Evolutionary conservation across 1,140 invertebrate species (phyloP), one percentile per base, ranked within the genome.

Genomic region (Pollicipes pollicipes): DNA sequence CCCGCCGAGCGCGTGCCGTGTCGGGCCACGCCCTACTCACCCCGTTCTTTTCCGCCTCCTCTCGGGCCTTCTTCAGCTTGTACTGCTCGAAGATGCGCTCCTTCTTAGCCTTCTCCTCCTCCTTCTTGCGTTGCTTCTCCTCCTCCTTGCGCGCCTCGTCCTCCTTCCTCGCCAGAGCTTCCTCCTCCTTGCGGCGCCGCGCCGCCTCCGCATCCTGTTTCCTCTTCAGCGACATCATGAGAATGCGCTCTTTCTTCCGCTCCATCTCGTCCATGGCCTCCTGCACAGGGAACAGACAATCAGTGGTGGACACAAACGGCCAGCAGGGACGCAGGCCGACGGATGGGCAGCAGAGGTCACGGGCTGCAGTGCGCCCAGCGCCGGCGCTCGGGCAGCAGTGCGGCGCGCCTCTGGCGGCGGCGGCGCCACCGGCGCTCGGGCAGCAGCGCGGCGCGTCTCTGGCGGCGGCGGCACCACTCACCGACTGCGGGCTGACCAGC

Each of bases 61-160:
- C 91, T 70, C 91, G 87, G 66, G 90, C 89, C 81, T 98, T 98
- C 77, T 96, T 93, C 75, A 96, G 84, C 81, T 94, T 92, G 82
- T 98, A 93, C 78, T 95, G 89, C 78, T 96, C 92, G 74, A 97
- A 85, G 79, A 98, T 98, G 72, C 84, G 84, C 73, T 93, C 88
- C 72, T 95, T 82, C 75, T 92, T 84, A 45, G 88, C 84, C 77
- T 88, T 88, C 78, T 97, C 94, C 78, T 97, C 93, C 74, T 93
- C 90, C 79, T 94, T 95, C 78, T 95, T 93, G 68, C 87, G 84
- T 64, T 85, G 83, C 75, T 88, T 87, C 75, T 93, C 87, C 76
- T 98, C 95, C 74, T 88, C 87, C 79, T 93, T 92, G 45, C 85
- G 88, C 21, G 88, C 85, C 76, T 96, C 93, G 66, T 88, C 86